Base-by-base conservation (phyloP, 2,797 vertebrate species). In the Cichlasoma orientale region DNA sequence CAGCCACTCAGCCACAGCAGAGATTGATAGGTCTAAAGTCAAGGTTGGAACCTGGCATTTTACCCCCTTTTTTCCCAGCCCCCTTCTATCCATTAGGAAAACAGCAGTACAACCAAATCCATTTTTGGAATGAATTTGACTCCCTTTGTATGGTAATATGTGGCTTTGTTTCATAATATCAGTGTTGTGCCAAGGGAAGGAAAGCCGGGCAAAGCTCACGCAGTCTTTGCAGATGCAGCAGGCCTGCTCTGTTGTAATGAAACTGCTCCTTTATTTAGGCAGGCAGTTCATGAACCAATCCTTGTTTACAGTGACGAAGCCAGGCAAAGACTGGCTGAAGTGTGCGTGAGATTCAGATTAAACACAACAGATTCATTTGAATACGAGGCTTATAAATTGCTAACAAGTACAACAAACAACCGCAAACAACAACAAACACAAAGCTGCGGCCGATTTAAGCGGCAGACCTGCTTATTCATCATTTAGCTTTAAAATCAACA, bases 21-120 rank as follows among this genome's bases (percentile, higher is more conserved):
- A 92, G 86, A 93, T 92, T 89, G 90, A 94, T 92, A 80, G 84
- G 82, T 85, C 72, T 83, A 36, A 80, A 93, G 89, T 92, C 90
- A 90, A 92, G 87, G 89, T 92, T 85, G 79, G 76, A 80, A 77
- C 87, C 16, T 75, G 85, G 79, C 73, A 85, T 82, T 68, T 59
- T 41, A 52, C 29, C 12, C 1, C 50, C 18, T 38, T 11, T 72
- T 55, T 75, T n/a, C 19, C 38, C 68, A 82, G 53, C 75, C 68
- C 59, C 14, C 47, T 29, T 29, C 41, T 74, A 57, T 86, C 68
- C 58, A 66, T 82, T 78, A 77, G 71, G 54, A 84, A 87, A 90
- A 82, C 77, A 89, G 31, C 86, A 44, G 38, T 57, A 82, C 13
- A 19, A 85, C 82, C 78, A 78, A 74, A 90, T 80, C 74, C 87